Evolutionary conservation across 2,113 vertebrate genomes (phyloP), one percentile per base, ranked within the genome.

Genomic region (Chrysemys picta): DNA sequence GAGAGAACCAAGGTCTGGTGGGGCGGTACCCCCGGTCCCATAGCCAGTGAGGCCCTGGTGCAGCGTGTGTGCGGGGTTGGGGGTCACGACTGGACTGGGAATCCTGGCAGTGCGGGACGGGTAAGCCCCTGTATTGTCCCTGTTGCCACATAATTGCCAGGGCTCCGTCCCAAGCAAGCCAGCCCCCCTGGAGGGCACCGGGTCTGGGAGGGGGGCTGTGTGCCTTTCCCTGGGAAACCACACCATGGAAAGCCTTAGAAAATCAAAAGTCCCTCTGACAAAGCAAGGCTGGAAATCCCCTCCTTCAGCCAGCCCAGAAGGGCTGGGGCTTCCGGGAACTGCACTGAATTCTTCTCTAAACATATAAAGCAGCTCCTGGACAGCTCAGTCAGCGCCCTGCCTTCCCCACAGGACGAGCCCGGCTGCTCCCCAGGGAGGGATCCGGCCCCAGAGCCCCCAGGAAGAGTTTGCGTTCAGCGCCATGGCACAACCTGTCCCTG

Each of bases 401-500:
- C n/a, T 31, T 88, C 50, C 25, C 10, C 11, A 2, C 27, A 5
- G 27, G 10, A 6, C 9, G 6, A n/a, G n/a, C 22, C 22, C 6
- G 12, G 80, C 12, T 38, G 52, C 52, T 16, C 4, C 11, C 21
- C 53, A 14, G n/a, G 22, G 11, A 25, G 17, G 27, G 12, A 13
- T 29, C 98, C 24, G 98, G 98, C 97, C 89, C 96, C 97, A 19
- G 97, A 97, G 89, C 87, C 57, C 72, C 42, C 35, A 52, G 65
- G 47, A 38, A 25, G 49, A 29, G 22, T 9, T 22, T 52, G 9
- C 76, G n/a, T 2, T 4, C 65, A 8, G 65, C 19, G 5, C 65
- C 65, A 72, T 72, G 65, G 65, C 65, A 3, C 35, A 17, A 4
- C 57, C 57, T 22, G 52, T 16, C 19, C 57, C 57, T 12, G 57